phyloP scores from a whole-genome alignment of 2,888 invertebrate genomes.

The Oegoconia quadripuncta region DNA sequence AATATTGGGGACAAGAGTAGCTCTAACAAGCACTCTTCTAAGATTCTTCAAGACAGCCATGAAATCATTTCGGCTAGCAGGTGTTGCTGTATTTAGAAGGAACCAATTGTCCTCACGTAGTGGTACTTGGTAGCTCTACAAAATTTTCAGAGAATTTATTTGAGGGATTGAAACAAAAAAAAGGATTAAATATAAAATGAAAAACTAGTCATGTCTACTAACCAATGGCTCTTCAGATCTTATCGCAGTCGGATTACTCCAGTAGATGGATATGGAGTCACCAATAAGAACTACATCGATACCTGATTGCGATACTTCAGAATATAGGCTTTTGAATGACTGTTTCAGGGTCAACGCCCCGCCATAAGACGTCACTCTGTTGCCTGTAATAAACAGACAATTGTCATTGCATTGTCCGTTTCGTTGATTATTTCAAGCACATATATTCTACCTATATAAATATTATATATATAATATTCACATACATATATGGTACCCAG shows the following conservation, averaged over 20 bases:
- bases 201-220: slow-evolving; percentile 18
- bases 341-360: slow-evolving; percentile 88
- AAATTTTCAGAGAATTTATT: slow-evolving; percentile 4
- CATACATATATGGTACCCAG: too few relatives aligned
- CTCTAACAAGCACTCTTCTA: slow-evolving; percentile 89
- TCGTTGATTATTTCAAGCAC: too few relatives aligned
- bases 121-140: slow-evolving; percentile 81
- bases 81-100: slow-evolving; percentile 39
- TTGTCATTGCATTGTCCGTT: neutral
- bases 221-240: slow-evolving; percentile 81
- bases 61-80: slow-evolving; percentile 86
- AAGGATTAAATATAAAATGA: neutral
- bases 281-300: slow-evolving; percentile 91
- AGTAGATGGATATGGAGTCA: slow-evolving; percentile 86
- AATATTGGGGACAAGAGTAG: slow-evolving; percentile 81
- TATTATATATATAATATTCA: too few relatives aligned
- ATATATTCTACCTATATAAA: too few relatives aligned
- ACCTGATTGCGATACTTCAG: slow-evolving; percentile 77
- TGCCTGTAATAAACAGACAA: slow-evolving; percentile 67
- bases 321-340: slow-evolving; percentile 80
- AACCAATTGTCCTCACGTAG: slow-evolving; percentile 84
- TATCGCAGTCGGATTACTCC: slow-evolving; percentile 82
- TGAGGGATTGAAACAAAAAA: neutral
- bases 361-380: slow-evolving; percentile 92
- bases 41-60: slow-evolving; percentile 91